Evolutionary conservation across 2,113 vertebrate species (phyloP).

Genomic region (Etia nguti): DNA sequence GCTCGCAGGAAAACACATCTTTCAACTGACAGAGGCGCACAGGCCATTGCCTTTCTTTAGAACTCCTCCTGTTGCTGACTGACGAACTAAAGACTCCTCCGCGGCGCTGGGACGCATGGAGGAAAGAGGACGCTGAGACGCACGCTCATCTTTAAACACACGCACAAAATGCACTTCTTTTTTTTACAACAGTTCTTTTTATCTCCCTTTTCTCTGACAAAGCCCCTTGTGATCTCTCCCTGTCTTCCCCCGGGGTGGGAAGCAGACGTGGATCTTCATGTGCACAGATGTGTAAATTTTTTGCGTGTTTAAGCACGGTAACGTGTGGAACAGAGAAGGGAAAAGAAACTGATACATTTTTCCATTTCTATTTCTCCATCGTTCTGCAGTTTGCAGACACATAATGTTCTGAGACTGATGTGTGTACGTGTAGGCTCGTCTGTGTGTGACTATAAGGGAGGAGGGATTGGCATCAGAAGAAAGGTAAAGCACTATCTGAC

Average conservation of each 20-base stretch:
- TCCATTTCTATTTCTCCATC: background rate
- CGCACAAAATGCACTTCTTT: conserved; percentile 2
- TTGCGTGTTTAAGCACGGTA: conserved; percentile 7
- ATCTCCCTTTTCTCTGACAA: conserved; percentile 19
- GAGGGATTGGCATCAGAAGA: conserved; percentile 32
- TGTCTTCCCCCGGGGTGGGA: conserved; percentile 1
- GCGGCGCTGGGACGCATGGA: background rate
- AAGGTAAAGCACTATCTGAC: conserved; percentile 25
- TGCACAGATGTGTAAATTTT: background rate
- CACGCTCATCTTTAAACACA: conserved; percentile 33
- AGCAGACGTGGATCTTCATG: conserved; percentile 1
- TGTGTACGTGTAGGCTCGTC: background rate
- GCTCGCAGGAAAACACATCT: conserved; percentile 12
- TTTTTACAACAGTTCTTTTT: conserved; percentile 7
- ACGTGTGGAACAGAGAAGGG: background rate
- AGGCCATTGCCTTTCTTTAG: conserved; percentile 20
- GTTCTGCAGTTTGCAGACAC: conserved; percentile 1
- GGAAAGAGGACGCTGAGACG: conserved; percentile 12
- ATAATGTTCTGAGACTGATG: conserved; percentile 33
- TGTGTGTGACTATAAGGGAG: conserved; percentile 12
- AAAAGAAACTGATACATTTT: background rate
- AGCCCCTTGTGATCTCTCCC: conserved; percentile 2
- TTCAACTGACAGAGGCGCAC: conserved; percentile 22
- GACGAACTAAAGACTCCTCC: conserved; percentile 20
- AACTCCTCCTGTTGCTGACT: conserved; percentile 35